Base-by-base conservation (phyloP, 2,113 vertebrate genomes). In the Engystomops pustulosus region DNA sequence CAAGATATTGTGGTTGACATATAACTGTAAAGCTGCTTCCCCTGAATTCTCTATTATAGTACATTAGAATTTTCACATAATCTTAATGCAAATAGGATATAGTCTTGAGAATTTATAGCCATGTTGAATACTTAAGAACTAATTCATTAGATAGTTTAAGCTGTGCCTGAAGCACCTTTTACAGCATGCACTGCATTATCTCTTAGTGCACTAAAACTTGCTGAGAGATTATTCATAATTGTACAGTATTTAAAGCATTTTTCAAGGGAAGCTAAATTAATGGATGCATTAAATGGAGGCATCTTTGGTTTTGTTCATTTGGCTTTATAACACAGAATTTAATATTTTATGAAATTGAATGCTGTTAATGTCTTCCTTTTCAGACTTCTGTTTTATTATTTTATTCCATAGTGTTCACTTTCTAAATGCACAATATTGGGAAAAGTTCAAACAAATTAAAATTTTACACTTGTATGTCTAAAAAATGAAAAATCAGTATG, bases 111-210 rank as follows among this genome's bases (percentile, higher is more conserved):
- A 69, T 49, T 49, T 51, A 68, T 78, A 86, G 86, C 20, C 67
- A 11, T 70, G 51, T 75, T 55, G 27, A 84, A 69, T n/a, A 44
- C 65, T 80, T 77, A 67, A 85, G 80, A 68, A 30, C 83, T 81
- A 58, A 85, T 83, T 88, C 45, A 74, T 25, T 83, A 65, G 41
- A 76, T 81, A 79, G 45, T 78, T 86, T 88, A 76, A 69, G 83
- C 32, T 69, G 38, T 81, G 32, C 70, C 62, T 14, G 78, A 84
- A 88, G 80, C 10, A 41, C 17, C 45, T 87, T 23, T 72, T 0
- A 25, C 30, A 85, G 6, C 80, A 45, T 4, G 1, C 51, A 78
- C 45, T 85, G 34, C 0, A 11, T 85, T 87, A 75, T 88, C 36
- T 86, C 85, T 23, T 36, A 80, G 47, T 81, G 58, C 83, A 74